phyloP scores from a whole-genome alignment of 2,113 vertebrate species.

The Crotalus helleri region DNA sequence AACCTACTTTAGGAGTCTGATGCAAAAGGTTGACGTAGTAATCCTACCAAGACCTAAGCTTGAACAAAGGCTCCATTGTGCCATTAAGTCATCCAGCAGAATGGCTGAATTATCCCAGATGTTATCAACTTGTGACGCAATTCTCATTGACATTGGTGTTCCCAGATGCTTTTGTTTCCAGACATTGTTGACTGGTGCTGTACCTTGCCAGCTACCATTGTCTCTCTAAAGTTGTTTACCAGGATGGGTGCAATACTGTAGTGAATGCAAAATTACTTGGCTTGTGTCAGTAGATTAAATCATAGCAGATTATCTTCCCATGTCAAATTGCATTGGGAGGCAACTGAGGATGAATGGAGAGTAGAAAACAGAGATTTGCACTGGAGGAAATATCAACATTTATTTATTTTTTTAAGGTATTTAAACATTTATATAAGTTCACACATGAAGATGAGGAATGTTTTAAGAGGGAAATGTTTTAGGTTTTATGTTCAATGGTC shows the following conservation, averaged over 20 bases:
- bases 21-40: neutral
- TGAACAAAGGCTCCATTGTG: conserved; percentile 5
- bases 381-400: neutral
- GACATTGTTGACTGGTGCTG: conserved; percentile 60
- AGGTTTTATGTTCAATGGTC: neutral
- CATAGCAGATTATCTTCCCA: neutral
- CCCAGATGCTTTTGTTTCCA: conserved; percentile 48
- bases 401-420: neutral
- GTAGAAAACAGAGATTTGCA: neutral
- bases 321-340: neutral
- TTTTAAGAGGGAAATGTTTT: neutral
- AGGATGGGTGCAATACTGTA: conserved; percentile 13
- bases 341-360: neutral
- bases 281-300: conserved; percentile 19
- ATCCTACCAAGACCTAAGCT: neutral
- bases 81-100: neutral
- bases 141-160: conserved; percentile 40
- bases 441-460: neutral
- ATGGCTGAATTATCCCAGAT: neutral
- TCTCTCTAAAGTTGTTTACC: conserved; percentile 49
- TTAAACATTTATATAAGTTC: neutral
- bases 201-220: conserved; percentile 62
- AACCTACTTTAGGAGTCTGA: neutral
- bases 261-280: conserved; percentile 25
- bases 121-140: conserved; percentile 52